Percentiles rank a stretch among this genome's conserved stretches.
phyloP scores from a whole-genome alignment of 2,113 vertebrate species.

The Heliornis fulica region DNA sequence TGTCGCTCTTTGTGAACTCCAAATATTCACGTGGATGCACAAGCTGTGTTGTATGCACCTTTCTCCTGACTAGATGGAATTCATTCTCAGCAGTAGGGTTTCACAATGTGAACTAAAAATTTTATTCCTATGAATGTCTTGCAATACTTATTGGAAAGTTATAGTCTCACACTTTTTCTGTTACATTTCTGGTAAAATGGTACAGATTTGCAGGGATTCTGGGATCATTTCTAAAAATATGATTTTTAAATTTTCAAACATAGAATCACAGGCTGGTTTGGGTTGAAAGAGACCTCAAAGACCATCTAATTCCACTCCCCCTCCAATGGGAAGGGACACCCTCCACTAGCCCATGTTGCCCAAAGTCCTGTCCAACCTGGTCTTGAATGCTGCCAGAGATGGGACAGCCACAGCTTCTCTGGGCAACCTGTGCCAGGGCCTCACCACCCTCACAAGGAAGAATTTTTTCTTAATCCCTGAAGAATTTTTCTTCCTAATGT shows the following conservation, averaged over 20 bases:
- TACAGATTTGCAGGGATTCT: background rate
- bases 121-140: background rate
- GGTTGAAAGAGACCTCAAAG: too few species aligned
- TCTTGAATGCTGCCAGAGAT: too few species aligned
- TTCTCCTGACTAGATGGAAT: background rate
- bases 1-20: background rate
- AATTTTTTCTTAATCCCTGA: too few species aligned
- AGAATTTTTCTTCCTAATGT: too few species aligned
- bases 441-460: too few species aligned
- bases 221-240: background rate
- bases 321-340: too few species aligned
- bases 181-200: background rate
- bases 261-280: too few species aligned
- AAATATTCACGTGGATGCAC: background rate
- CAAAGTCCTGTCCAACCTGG: too few species aligned
- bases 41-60: background rate
- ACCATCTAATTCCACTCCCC: too few species aligned
- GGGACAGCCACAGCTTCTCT: too few species aligned
- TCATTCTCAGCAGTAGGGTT: background rate
- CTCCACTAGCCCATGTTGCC: too few species aligned
- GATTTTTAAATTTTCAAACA: background rate
- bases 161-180: background rate
- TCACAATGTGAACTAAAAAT: background rate
- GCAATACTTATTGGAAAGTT: background rate
- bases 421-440: too few species aligned